Percentiles rank a stretch among this genome's conserved stretches.
phyloP scores from a whole-genome alignment of 2,113 vertebrate genomes.

The Rhinopomastus cyanomelas region DNA sequence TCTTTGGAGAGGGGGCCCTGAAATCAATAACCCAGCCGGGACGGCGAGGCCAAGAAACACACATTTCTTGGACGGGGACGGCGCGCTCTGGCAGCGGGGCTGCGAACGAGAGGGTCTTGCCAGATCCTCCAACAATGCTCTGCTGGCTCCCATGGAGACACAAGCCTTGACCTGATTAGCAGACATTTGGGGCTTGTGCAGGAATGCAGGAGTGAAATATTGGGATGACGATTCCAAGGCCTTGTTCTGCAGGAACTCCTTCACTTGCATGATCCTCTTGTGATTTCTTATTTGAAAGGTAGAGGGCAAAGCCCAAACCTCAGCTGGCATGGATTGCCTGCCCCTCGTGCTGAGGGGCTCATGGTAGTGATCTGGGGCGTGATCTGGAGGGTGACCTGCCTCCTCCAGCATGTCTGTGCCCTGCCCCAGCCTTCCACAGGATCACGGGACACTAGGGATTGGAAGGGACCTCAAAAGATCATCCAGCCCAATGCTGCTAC shows the following conservation, averaged over 20 bases:
- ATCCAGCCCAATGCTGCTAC: no score
- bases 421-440: not conserved
- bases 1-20: constrained; percentile 55
- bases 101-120: constrained; percentile 40
- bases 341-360: not conserved
- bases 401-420: not conserved
- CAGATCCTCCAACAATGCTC: constrained; percentile 11
- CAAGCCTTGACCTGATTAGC: constrained; percentile 39
- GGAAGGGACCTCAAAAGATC: no score
- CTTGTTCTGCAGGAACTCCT: not conserved
- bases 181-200: constrained; percentile 33
- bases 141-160: constrained; percentile 17
- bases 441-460: no score
- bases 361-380: not conserved
- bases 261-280: not conserved
- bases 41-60: constrained; percentile 50
- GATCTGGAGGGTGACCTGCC: not conserved
- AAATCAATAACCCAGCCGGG: constrained; percentile 60
- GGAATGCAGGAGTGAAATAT: constrained; percentile 9
- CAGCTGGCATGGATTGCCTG: constrained; percentile 21
- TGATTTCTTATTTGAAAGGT: constrained; percentile 16
- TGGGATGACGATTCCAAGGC: constrained; percentile 12
- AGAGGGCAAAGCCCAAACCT: not conserved
- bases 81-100: constrained; percentile 51
- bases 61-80: constrained; percentile 72